Base-by-base conservation (phyloP, 1,140 invertebrate species). In the Drosophila tristis region DNA sequence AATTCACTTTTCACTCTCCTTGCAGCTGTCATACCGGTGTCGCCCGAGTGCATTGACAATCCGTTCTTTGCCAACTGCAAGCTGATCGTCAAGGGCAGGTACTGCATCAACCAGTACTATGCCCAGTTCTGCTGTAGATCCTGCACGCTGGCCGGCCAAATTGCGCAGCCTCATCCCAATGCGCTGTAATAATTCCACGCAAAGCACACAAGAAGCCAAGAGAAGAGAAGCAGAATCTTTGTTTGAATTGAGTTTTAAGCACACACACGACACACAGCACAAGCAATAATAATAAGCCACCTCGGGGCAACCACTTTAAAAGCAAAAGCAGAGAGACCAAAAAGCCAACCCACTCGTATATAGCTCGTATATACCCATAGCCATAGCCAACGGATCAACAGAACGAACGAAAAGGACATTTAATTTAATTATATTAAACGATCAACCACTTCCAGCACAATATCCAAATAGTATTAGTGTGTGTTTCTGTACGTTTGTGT, bases 41-140 rank as follows among this genome's bases (percentile, higher is more conserved):
- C 96, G 79, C 94, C 96, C 5, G 95, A 95, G 64, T 98, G 97
- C 81, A 95, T 95, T 26, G 97, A 98, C 92, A 97, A 96, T 91
- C 94, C 94, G n/a, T 97, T 95, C 93, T 97, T 97, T 89, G 97
- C 97, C 43, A 97, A 98, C 85, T 99, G 98, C 92, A 92, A 94
- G 13, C 93, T 98, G 31, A 98, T 99, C 61, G 96, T 98, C 1
- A 93, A 94, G 78, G 96, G 94, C 11, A 94, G 94, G 26, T 97
- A 96, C 90, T 99, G 98, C 91, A 93, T 93, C 7, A 97, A 98
- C 91, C 93, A 95, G 72, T 98, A 97, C 92, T 99, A 98, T 91
- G 96, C 96, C n/a, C 94, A 94, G 91, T 98, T 98, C 94, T 99
- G 98, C 91, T 99, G 98, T 92, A 94, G 95, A 86, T 98, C 97